Evolutionary conservation across 2,113 vertebrate genomes (phyloP).

Genomic region (Anhinga anhinga): DNA sequence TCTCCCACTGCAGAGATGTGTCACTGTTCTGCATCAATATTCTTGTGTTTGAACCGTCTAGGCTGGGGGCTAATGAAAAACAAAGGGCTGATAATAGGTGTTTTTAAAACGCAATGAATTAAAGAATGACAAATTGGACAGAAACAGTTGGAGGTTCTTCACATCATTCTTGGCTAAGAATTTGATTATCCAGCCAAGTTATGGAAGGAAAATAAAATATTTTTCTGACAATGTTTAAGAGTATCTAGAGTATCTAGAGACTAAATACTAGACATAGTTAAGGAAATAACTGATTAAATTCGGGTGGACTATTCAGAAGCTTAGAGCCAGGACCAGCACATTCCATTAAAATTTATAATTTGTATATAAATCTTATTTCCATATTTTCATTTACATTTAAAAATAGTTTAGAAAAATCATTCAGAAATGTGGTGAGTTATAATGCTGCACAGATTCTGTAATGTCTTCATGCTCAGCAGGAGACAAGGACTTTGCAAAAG

Average conservation of each 20-base stretch:
- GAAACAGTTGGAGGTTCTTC: not conserved
- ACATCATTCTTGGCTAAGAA: not conserved
- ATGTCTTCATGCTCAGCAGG: not conserved
- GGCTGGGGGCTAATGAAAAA: not conserved
- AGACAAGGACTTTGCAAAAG: slow-evolving; percentile 19
- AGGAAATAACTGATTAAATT: slow-evolving; percentile 16
- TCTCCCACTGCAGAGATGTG: not conserved
- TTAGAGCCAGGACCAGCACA: not conserved
- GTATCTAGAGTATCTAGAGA: slow-evolving; percentile 1
- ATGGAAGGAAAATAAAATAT: slow-evolving; percentile 32
- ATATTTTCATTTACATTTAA: slow-evolving; percentile 7
- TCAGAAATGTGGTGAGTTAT: not conserved
- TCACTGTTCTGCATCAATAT: not conserved
- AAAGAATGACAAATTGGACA: slow-evolving; percentile 13
- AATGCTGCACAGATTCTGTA: not conserved
- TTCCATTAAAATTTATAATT: not conserved
- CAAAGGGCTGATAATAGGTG: not conserved
- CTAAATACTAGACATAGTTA: not conserved
- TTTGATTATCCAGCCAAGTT: not conserved
- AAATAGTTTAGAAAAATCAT: not conserved
- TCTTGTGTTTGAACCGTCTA: not conserved
- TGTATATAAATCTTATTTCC: not conserved
- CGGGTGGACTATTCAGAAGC: not conserved
- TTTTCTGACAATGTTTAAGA: slow-evolving; percentile 3
- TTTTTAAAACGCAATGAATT: slow-evolving; percentile 16